phyloP scores from a whole-genome alignment of 2,888 invertebrate genomes.

The Barypeithes pellucidus region DNA sequence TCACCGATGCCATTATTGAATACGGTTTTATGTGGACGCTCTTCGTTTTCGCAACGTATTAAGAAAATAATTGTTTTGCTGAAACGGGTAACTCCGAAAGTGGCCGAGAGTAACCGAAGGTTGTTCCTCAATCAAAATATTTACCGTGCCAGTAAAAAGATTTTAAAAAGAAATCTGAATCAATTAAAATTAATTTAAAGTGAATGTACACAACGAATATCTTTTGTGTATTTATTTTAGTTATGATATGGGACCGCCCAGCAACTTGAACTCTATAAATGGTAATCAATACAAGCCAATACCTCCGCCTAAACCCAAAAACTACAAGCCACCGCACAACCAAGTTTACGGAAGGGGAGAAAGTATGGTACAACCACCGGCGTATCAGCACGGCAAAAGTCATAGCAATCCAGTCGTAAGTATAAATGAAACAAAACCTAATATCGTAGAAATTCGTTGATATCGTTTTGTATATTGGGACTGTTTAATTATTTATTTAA shows the following conservation, averaged over 20 bases:
- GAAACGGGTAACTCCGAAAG: no score
- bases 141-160: no score
- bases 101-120: no score
- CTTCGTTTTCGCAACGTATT: no score
- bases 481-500: no score
- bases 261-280: slow-evolving; percentile 65
- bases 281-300: slow-evolving; percentile 83
- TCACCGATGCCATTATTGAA: no score
- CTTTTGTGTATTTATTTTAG: slow-evolving; percentile 26
- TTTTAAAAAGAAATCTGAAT: not conserved
- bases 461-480: no score
- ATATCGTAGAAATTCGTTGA: no score
- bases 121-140: no score
- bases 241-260: slow-evolving; percentile 48
- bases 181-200: not conserved
- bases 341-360: slow-evolving; percentile 61
- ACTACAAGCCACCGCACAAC: slow-evolving; percentile 84
- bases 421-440: no score
- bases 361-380: slow-evolving; percentile 63
- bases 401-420: slow-evolving; percentile 70
- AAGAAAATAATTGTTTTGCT: no score
- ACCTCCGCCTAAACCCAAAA: slow-evolving; percentile 94
- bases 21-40: no score
- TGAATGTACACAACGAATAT: not conserved
- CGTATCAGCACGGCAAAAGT: slow-evolving; percentile 70